Percentiles rank a stretch among this genome's conserved stretches.
Conservation (phyloP, 2,797 vertebrate species). For the Hippocampus kuda region DNA sequence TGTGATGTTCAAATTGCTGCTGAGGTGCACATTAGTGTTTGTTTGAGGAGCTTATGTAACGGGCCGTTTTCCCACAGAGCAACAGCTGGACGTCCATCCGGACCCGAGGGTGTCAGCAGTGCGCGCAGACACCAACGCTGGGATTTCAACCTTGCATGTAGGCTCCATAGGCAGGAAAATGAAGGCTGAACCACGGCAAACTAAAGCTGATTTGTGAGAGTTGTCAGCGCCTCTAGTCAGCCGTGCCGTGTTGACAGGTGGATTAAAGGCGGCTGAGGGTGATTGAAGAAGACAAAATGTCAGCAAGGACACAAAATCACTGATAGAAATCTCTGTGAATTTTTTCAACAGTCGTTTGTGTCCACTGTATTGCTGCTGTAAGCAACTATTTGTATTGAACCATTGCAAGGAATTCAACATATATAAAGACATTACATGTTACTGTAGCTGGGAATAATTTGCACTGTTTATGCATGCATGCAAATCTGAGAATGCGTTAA, state of each 20-base stretch:
- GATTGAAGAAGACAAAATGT: conserved; percentile 1
- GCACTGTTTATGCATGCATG: neutral
- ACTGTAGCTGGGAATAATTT: neutral
- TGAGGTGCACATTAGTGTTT: conserved; percentile 28
- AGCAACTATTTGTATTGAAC: neutral
- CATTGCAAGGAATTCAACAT: neutral
- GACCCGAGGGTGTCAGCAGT: conserved; percentile 14
- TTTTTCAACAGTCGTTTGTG: neutral
- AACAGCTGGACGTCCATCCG: conserved; percentile 44
- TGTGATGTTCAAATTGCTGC: conserved; percentile 17
- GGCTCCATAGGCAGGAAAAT: neutral
- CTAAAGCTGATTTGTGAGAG: conserved; percentile 5
- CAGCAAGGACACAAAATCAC: neutral
- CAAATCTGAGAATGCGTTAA: neutral
- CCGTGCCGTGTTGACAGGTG: neutral
- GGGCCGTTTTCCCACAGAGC: conserved; percentile 36
- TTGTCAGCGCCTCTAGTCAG: neutral
- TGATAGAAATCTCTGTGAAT: neutral
- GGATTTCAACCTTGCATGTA: conserved; percentile 4
- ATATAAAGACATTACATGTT: neutral
- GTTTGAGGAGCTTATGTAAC: conserved; percentile 44
- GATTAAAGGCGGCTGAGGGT: neutral
- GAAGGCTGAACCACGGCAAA: neutral
- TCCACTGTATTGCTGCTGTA: neutral
- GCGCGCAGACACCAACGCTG: conserved; percentile 10